Evolutionary conservation across 1,140 invertebrate species (phyloP).

Genomic region (Zaprionus kolodkinae): DNA sequence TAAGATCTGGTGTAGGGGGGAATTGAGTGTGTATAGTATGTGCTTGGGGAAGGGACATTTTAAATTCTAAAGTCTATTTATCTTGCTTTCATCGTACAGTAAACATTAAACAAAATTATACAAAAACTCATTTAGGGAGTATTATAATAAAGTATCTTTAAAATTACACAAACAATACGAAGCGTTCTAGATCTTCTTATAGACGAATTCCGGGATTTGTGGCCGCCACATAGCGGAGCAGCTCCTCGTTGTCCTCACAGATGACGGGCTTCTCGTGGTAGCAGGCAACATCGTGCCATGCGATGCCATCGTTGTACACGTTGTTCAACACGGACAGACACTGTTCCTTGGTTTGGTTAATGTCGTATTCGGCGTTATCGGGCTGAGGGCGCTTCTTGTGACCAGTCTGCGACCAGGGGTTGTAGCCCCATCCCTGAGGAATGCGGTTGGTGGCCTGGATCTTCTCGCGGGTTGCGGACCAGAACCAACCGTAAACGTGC

Average conservation of each 20-base stretch:
- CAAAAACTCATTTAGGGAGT: conserved; percentile 74
- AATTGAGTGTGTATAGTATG: conserved; percentile 43
- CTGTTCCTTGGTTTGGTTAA: conserved; percentile 94
- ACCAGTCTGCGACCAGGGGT: conserved; percentile 94
- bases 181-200: conserved; percentile 83
- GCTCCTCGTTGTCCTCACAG: conserved; percentile 94
- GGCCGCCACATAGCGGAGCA: conserved; percentile 92
- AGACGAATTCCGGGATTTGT: conserved; percentile 92
- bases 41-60: conserved; percentile 50
- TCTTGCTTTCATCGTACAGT: conserved; percentile 77
- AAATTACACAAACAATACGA: conserved; percentile 79
- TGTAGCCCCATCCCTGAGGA: conserved; percentile 87
- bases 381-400: conserved; percentile 95
- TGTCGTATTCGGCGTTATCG: conserved; percentile 96
- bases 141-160: conserved; percentile 82
- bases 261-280: conserved; percentile 96
- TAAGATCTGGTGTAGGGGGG: conserved; percentile 2
- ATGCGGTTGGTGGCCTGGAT: conserved; percentile 92
- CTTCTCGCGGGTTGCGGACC: conserved; percentile 95
- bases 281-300: conserved; percentile 96
- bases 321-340: conserved; percentile 94
- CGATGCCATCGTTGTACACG: conserved; percentile 95
- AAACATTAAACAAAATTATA: conserved; percentile 78
- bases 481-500: conserved; percentile 95
- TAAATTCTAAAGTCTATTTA: conserved; percentile 84